Evolutionary conservation across 1,140 invertebrate genomes (phyloP).

Genomic region (Scaptomyza montana): DNA sequence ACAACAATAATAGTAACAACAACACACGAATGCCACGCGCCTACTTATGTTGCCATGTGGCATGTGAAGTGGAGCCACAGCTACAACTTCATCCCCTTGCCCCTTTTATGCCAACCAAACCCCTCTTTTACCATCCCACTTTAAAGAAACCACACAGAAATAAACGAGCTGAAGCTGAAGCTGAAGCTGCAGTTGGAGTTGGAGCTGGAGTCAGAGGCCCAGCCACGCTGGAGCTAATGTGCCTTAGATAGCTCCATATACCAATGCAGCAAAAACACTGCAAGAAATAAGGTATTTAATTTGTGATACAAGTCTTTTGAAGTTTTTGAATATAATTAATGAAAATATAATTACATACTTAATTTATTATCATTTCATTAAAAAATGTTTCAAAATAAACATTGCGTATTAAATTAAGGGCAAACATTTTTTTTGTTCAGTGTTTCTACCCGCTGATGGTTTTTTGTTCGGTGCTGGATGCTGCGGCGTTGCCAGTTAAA

Average conservation of each 20-base stretch:
- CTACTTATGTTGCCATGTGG: conserved; percentile 82
- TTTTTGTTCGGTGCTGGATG: conserved; percentile 54
- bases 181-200: conserved; percentile 17
- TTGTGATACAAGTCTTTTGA: too few species aligned
- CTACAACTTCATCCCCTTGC: conserved; percentile 27
- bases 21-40: conserved; percentile 83
- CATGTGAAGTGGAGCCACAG: conserved; percentile 74
- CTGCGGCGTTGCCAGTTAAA: conserved; percentile 74
- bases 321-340: too few species aligned
- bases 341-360: too few species aligned
- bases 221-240: conserved; percentile 28
- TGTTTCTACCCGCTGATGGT: conserved; percentile 28
- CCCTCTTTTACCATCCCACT: neutral
- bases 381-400: too few species aligned
- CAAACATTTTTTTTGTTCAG: neutral
- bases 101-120: too few species aligned
- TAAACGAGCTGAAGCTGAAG: conserved; percentile 32
- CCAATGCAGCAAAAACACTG: conserved; percentile 6
- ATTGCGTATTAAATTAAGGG: too few species aligned
- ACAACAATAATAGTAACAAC: conserved; percentile 80
- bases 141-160: conserved; percentile 47
- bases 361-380: too few species aligned
- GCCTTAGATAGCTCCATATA: conserved; percentile 66
- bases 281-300: neutral
- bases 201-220: conserved; percentile 10